A percentile compares a stretch with the other conserved stretches of the same genome.
These are phyloP conservation scores for Sebastes itinus DNA, from an alignment of 2,797 vertebrate genomes.

Conservation along the genomic window DNA sequence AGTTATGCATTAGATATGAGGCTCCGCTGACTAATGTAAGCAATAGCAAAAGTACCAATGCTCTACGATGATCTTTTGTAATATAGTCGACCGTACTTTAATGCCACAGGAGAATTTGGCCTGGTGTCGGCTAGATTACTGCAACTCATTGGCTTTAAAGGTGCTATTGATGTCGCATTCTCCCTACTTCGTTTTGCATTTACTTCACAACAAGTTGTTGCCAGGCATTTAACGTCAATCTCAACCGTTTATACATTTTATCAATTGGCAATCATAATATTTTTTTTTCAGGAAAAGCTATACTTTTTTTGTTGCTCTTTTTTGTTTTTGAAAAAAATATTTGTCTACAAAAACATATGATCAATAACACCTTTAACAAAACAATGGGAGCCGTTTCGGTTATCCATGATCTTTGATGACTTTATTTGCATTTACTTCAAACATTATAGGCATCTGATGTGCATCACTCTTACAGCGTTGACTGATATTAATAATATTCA, in stretches of 20 bases:
- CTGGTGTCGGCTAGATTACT: background rate
- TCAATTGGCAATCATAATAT: too few relatives aligned
- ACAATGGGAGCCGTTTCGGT: background rate
- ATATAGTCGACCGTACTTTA: background rate
- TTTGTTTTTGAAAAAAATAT: too few relatives aligned
- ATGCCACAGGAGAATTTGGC: background rate
- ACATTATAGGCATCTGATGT: background rate
- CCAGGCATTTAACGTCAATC: too few relatives aligned
- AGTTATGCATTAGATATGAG: background rate
- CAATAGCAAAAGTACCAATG: background rate
- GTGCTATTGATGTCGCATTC: too few relatives aligned
- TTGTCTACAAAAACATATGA: too few relatives aligned
- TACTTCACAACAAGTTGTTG: background rate
- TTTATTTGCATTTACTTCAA: background rate
- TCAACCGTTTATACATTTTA: too few relatives aligned
- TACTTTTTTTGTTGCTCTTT: too few relatives aligned
- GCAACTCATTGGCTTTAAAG: background rate
- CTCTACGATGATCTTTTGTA: background rate
- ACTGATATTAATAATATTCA: background rate
- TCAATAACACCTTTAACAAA: background rate
- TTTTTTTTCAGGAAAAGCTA: too few relatives aligned
- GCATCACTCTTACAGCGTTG: background rate
- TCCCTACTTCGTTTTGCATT: background rate
- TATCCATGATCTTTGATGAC: background rate
- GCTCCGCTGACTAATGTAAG: background rate